Evolutionary conservation across 37 sponge, comb jelly and placozoan genomes (phyloP), one percentile per base, ranked within the genome.

Genomic region (Beroe ovata): DNA sequence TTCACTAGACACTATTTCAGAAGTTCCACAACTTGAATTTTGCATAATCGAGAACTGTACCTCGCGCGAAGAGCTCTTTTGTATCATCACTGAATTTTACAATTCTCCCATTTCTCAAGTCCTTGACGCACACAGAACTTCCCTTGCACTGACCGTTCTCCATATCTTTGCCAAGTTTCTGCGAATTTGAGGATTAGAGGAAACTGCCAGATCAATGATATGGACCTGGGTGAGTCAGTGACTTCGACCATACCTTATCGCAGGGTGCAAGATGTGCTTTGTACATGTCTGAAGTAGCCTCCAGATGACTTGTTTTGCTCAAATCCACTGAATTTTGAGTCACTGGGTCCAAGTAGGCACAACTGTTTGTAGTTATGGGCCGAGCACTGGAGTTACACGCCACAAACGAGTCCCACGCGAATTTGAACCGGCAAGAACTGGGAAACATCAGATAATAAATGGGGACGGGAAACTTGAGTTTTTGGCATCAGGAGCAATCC

Each of bases 351-450:
- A 30, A 4, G 69, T 66, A 66, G 25, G 2, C 0, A 37, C 69
- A 66, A 37, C 32, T 66, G 4, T 26, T 29, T 8, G 69, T 34
- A 37, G 30, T 18, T 8, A 66, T 30, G 16, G 69, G 69, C 1
- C 69, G 69, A 3, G 69, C 3, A 30, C 69, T 66, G 69, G 69
- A 2, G 69, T 66, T 66, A 37, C 69, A 66, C 18, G 69, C 69
- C 14, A 66, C 69, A 16, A 66, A 66, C 16, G 69, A 66, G 35
- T 30, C 30, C 69, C 69, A 66, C 36, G 69, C 30, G 36, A 66
- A 66, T 37, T 26, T 66, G 36, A 34, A 66, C 1, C 16, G 25
- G 36, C 69, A 66, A 16, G 14, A 25, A 66, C 69, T 66, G 69
- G 2, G 36, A 33, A 16, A 47, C n/a, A n/a, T n/a, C n/a, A n/a